phyloP scores from a whole-genome alignment of 2,888 invertebrate species.

The Apoderus coryli region DNA sequence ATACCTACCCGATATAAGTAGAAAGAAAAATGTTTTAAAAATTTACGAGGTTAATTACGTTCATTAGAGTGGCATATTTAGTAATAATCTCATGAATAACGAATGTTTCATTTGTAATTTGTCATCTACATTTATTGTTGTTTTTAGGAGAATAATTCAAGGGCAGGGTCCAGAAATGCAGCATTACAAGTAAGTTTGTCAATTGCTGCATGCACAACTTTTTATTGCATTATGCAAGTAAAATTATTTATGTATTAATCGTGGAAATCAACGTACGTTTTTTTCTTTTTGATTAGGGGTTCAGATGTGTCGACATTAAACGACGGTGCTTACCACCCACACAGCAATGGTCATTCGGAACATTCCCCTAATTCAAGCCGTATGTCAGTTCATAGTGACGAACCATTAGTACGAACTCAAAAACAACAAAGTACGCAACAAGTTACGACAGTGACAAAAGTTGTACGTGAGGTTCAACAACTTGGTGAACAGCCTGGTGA shows the following conservation, averaged over 20 bases:
- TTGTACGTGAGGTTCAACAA: slow-evolving; percentile 47
- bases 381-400: slow-evolving; percentile 37
- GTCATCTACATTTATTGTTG: too few relatives aligned
- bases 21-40: too few relatives aligned
- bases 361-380: slow-evolving; percentile 45
- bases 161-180: slow-evolving; percentile 49
- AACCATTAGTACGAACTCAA: slow-evolving; percentile 43
- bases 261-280: too few relatives aligned
- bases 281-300: slow-evolving; percentile 21
- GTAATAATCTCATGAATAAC: too few relatives aligned
- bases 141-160: slow-evolving; percentile 46
- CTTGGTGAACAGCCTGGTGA: slow-evolving; percentile 41
- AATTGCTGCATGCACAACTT: slow-evolving; percentile 19
- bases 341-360: slow-evolving; percentile 51
- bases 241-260: too few relatives aligned
- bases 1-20: too few relatives aligned
- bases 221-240: too few relatives aligned
- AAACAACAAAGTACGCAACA: slow-evolving; percentile 55
- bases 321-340: slow-evolving; percentile 32
- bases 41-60: too few relatives aligned
- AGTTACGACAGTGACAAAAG: slow-evolving; percentile 57
- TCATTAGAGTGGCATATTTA: too few relatives aligned
- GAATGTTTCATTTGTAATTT: too few relatives aligned
- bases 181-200: slow-evolving; percentile 44
- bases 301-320: slow-evolving; percentile 27